A percentile compares a stretch with the other conserved stretches of the same genome.
Conservation (phyloP, 2,797 vertebrate genomes). For the Esox masquinongy region DNA sequence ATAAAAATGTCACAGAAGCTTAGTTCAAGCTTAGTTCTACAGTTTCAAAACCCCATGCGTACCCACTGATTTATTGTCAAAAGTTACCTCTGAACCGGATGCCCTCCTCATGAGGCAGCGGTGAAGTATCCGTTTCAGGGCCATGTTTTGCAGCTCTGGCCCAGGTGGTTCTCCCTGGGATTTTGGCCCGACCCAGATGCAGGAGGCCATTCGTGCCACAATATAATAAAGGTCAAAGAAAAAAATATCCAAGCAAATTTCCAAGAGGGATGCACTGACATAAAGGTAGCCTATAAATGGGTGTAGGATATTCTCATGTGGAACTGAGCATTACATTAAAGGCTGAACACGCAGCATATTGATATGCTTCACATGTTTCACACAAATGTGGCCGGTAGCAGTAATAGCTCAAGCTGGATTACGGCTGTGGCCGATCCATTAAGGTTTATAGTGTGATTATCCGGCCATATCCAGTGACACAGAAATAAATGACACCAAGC, state of each 20-base stretch:
- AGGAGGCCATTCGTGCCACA: conserved; percentile 20
- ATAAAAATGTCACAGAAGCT: neutral
- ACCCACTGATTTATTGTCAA: neutral
- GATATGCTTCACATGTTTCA: conserved; percentile 2
- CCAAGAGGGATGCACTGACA: conserved; percentile 37
- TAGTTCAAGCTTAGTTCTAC: neutral
- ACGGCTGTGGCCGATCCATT: conserved; percentile 12
- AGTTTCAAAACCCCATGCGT: neutral
- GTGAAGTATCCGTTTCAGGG: no score
- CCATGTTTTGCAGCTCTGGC: no score
- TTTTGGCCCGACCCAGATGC: neutral
- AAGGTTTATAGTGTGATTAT: conserved; percentile 45
- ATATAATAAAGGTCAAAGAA: conserved; percentile 36
- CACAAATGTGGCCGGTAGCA: neutral
- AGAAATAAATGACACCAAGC: conserved; percentile 64
- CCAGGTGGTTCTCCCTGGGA: no score
- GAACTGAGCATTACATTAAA: neutral
- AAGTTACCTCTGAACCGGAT: neutral
- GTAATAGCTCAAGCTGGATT: conserved; percentile 20
- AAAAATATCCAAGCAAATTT: neutral
- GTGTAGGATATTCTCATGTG: conserved; percentile 21
- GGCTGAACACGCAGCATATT: conserved; percentile 10
- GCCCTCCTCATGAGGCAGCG: neutral
- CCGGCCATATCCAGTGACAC: conserved; percentile 51
- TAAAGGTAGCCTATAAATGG: conserved; percentile 17